A percentile compares a stretch with the other conserved stretches of the same genome.
Evolutionary conservation across 2,797 vertebrate genomes (phyloP).

Genomic region (Falco naumanni): DNA sequence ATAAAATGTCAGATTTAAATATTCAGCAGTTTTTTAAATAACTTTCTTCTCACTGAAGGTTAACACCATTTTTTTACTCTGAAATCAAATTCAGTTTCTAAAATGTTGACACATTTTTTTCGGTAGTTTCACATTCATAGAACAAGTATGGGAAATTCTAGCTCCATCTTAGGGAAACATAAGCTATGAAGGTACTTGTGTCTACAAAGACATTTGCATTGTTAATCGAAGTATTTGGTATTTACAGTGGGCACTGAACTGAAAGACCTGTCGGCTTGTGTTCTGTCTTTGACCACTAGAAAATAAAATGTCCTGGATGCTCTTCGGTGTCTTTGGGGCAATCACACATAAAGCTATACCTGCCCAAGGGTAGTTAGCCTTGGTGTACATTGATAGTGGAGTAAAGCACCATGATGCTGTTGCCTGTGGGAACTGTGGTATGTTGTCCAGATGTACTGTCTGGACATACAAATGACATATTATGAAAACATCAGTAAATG

Average conservation of each 20-base stretch:
- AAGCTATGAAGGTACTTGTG: neutral
- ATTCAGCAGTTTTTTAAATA: conserved; percentile 1
- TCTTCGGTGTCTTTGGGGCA: neutral
- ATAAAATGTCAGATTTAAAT: conserved; percentile 36
- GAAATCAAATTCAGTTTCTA: conserved; percentile 19
- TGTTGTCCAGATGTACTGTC: neutral
- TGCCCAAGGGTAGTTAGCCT: neutral
- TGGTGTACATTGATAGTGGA: neutral
- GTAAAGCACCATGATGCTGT: neutral
- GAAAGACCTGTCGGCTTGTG: neutral
- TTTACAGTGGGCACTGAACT: neutral
- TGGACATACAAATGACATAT: neutral
- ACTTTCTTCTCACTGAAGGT: neutral
- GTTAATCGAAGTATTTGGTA: neutral
- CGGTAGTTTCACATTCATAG: neutral
- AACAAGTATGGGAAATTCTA: neutral
- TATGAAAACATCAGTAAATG: neutral
- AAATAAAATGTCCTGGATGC: neutral
- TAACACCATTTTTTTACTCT: neutral
- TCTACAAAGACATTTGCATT: neutral
- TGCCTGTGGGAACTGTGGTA: neutral
- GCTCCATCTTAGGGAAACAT: neutral
- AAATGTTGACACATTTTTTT: neutral
- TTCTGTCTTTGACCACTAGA: neutral
- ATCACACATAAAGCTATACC: neutral